Evolutionary conservation across 2,113 vertebrate genomes (phyloP).

Genomic region (Tyrannus savana): DNA sequence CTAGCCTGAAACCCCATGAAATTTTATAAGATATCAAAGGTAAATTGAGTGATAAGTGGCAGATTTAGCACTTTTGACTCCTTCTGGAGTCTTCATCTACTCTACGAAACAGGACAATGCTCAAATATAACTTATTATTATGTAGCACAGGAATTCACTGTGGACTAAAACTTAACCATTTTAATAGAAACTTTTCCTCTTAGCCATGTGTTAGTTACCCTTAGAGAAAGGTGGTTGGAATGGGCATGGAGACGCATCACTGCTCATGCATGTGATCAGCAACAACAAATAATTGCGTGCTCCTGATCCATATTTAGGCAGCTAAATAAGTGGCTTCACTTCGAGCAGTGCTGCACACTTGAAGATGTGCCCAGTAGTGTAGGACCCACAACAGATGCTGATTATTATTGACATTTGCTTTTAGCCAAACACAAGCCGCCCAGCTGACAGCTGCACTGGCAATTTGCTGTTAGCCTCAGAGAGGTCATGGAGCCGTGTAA

Average conservation of each 20-base stretch:
- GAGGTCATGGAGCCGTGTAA: not conserved
- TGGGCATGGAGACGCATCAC: not conserved
- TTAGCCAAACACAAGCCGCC: not conserved
- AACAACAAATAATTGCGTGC: not conserved
- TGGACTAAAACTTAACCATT: not conserved
- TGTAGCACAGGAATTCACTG: not conserved
- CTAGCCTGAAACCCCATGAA: not conserved
- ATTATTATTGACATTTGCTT: constrained; percentile 39
- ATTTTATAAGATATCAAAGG: not conserved
- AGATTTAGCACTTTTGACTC: not conserved
- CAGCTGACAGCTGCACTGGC: constrained; percentile 64
- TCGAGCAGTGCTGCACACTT: not conserved
- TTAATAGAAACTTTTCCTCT: not conserved
- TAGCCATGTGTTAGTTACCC: not conserved
- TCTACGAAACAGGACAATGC: not conserved
- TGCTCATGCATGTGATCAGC: not conserved
- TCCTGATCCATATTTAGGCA: not conserved
- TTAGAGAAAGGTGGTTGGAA: not conserved
- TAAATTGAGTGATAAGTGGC: not conserved
- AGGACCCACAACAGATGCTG: constrained; percentile 31
- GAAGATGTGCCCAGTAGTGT: constrained; percentile 33
- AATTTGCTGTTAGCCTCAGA: not conserved
- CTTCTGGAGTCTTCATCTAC: not conserved
- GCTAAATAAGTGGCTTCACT: not conserved
- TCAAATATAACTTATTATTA: not conserved